A percentile compares a stretch with the other conserved stretches of the same genome.
Conservation (phyloP, 2,113 vertebrate genomes). For the Rostratula benghalensis region DNA sequence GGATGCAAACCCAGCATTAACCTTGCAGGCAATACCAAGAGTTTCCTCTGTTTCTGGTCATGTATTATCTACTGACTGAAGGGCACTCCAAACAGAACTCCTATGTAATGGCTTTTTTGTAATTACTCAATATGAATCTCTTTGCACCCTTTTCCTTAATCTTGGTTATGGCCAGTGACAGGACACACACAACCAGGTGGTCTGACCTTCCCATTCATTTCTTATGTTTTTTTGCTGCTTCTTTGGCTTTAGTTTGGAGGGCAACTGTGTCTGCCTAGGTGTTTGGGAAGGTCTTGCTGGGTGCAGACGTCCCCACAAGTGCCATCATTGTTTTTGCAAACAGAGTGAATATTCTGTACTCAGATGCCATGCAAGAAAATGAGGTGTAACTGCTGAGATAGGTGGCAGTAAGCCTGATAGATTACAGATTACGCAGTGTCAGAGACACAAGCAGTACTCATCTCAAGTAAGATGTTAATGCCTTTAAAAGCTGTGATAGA, state of each 20-base stretch:
- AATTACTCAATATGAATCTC: background rate
- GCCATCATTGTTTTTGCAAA: background rate
- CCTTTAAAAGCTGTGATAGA: conserved; percentile 38
- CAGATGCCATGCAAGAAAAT: background rate
- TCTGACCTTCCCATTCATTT: background rate
- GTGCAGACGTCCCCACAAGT: background rate
- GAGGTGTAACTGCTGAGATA: background rate
- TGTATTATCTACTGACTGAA: background rate
- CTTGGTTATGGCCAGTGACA: background rate
- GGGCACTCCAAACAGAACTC: background rate
- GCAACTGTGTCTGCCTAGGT: background rate
- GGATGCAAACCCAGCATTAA: background rate
- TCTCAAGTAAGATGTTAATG: conserved; percentile 34
- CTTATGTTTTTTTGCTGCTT: background rate
- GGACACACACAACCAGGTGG: background rate
- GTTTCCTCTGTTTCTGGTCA: background rate
- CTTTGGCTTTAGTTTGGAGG: background rate
- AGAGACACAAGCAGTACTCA: background rate
- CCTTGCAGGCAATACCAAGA: background rate
- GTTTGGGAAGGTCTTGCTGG: background rate
- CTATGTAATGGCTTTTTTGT: background rate
- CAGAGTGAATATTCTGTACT: background rate
- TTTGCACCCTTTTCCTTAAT: background rate
- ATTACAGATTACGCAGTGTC: background rate
- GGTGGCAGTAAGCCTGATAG: background rate